Evolutionary conservation across 2,888 invertebrate species (phyloP).

Genomic region (Morpho achilles): DNA sequence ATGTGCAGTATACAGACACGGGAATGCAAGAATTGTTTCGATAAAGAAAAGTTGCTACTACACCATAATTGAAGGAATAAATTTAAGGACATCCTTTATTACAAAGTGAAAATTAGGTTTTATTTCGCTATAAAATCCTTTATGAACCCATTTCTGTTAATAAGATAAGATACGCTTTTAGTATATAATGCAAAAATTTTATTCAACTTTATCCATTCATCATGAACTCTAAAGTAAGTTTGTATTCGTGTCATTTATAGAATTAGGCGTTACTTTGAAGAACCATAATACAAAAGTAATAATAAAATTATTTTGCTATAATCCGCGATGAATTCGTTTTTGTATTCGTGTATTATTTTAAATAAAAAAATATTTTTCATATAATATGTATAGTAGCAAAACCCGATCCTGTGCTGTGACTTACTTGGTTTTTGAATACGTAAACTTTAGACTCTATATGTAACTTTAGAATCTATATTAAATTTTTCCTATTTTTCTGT

Average conservation of each 20-base stretch:
- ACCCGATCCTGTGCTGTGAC: too few species aligned
- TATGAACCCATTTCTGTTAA: background rate
- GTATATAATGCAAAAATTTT: background rate
- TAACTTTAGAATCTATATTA: too few species aligned
- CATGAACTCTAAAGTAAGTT: constrained; percentile 1
- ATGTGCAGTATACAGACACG: too few species aligned
- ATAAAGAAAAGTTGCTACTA: too few species aligned
- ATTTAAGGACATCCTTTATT: background rate
- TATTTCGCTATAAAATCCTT: background rate
- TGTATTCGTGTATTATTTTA: background rate
- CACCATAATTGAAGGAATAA: background rate
- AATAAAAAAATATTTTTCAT: too few species aligned
- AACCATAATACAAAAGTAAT: too few species aligned
- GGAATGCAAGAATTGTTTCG: too few species aligned
- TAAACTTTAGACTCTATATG: too few species aligned
- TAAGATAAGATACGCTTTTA: background rate
- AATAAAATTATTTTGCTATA: too few species aligned
- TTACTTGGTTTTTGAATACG: too few species aligned
- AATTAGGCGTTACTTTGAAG: background rate
- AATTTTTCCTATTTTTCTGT: too few species aligned
- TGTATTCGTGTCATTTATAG: background rate
- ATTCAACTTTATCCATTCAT: constrained; percentile 1
- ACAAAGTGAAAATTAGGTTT: background rate
- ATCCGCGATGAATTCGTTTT: background rate
- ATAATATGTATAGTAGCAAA: too few species aligned